Base-by-base conservation (phyloP, 2,797 vertebrate genomes). In the Streptopelia turtur region DNA sequence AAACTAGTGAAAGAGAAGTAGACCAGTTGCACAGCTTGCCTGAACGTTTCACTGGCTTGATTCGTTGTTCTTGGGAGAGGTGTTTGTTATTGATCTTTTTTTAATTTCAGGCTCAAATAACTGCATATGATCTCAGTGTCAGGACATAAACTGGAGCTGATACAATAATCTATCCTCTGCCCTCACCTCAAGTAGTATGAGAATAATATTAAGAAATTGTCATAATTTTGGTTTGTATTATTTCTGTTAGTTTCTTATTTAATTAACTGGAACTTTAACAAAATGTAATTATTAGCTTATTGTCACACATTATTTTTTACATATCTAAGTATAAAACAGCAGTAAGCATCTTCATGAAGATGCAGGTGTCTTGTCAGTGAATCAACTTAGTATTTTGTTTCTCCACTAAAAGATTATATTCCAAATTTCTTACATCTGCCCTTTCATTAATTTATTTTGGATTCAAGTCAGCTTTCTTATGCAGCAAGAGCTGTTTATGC, bases 371-470 rank as follows among this genome's bases (percentile, higher is more conserved):
- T 56, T 74, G 22, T 41, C 41, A 74, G 17, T 70, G n/a, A 72
- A 81, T 43, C 10, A 76, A 23, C 5, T 64, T 18, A 55, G 5
- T 87, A 74, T 64, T 64, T 90, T 0, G 61, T 83, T 77, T 74
- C 13, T 74, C 11, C 15, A 20, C 52, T 64, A 45, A 49, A 84
- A 90, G 53, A 49, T 57, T 75, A 31, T 28, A 39, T 80, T 80
- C 7, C 17, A 31, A 27, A 3, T 31, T 50, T 72, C 85, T 87
- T 60, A 37, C 72, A 64, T 53, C 22, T 71, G 9, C 11, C 10
- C 7, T 89, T 89, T 90, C 23, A 69, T 71, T 2, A 74, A 60
- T 91, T 93, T 87, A 37, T 77, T 93, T 94, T 87, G 43, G 33
- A 92, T n/a, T 45, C 49, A 90, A 82, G 23, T 93, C 37, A 70